These are phyloP conservation scores for Pongo abelii DNA, from an alignment of 2,113 vertebrate genomes.

Conservation along the genomic window DNA sequence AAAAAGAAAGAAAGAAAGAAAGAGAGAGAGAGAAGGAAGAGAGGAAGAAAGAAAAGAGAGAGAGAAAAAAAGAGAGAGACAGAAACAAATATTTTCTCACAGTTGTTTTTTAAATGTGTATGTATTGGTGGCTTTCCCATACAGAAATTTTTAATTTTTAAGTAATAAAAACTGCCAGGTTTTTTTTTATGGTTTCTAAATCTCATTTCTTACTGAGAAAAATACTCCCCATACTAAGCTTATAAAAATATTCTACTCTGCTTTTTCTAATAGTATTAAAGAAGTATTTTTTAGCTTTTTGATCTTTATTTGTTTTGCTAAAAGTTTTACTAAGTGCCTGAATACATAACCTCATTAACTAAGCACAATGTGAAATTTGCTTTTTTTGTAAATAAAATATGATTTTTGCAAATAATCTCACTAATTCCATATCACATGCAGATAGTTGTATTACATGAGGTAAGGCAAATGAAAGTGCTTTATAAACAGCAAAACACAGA, in stretches of 20 bases:
- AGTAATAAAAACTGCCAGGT: neutral
- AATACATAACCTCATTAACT: neutral
- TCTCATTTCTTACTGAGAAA: conserved; percentile 26
- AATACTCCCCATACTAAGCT: neutral
- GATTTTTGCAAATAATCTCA: conserved; percentile 23
- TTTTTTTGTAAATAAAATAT: conserved; percentile 31
- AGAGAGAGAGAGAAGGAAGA: neutral
- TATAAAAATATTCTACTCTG: neutral
- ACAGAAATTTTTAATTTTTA: conserved; percentile 28
- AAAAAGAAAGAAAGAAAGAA: neutral
- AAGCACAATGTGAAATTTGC: neutral
- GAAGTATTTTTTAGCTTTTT: conserved; percentile 5
- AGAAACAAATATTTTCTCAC: neutral
- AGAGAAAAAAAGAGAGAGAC: neutral
- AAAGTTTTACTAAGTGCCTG: neutral
- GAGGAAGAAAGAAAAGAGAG: neutral
- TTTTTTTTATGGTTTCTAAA: conserved; percentile 25
- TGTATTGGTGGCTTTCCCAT: neutral
- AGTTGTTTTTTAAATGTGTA: neutral
- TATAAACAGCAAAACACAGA: neutral
- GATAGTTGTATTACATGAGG: neutral
- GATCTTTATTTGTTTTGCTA: conserved; percentile 6
- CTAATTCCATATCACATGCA: neutral
- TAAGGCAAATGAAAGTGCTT: neutral
- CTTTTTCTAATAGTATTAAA: neutral